Evolutionary conservation across 2,113 vertebrate genomes (phyloP).

Genomic region (Taxidea taxus): DNA sequence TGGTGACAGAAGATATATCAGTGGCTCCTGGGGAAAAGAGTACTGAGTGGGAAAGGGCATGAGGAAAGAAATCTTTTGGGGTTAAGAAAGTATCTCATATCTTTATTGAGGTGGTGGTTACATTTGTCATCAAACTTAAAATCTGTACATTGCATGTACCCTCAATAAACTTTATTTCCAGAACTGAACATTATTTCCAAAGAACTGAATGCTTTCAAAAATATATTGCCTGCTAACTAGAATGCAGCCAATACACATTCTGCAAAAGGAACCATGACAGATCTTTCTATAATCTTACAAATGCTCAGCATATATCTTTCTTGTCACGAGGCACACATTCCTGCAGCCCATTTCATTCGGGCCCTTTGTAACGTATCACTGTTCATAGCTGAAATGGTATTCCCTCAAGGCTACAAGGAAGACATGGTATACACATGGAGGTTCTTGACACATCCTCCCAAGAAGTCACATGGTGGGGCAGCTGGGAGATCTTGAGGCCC

Average conservation of each 20-base stretch:
- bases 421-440: background rate
- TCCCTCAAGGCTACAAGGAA: background rate
- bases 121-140: background rate
- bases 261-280: background rate
- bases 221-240: background rate
- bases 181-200: background rate
- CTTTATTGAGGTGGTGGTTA: background rate
- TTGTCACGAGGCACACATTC: background rate
- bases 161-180: slow-evolving; percentile 14
- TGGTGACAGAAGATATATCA: background rate
- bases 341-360: background rate
- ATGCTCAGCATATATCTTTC: background rate
- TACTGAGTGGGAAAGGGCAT: background rate
- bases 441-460: background rate
- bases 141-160: background rate
- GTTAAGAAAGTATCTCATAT: background rate
- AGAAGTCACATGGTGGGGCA: background rate
- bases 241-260: background rate
- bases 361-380: background rate
- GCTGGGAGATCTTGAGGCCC: background rate
- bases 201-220: background rate
- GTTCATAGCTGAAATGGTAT: background rate
- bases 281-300: background rate
- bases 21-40: background rate
- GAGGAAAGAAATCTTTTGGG: background rate